Base-by-base conservation (phyloP, 2,113 vertebrate genomes). In the Ictalurus furcatus region DNA sequence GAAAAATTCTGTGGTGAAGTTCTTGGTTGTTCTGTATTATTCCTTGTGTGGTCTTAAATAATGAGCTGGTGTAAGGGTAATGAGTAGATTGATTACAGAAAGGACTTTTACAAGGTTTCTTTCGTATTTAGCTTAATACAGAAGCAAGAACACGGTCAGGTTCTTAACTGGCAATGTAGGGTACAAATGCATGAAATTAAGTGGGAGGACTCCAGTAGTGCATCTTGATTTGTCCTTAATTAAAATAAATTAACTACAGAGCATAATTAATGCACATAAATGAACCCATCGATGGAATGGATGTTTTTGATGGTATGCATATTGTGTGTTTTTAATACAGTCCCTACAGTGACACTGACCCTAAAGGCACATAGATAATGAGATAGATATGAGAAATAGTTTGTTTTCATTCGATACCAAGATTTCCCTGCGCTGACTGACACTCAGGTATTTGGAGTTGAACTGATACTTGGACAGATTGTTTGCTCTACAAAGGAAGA, bases 391-490 rank as follows among this genome's bases (percentile, higher is more conserved):
- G 89, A 71, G 59, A 85, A 81, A 80, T 61, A 23, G 61, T 58
- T 85, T 48, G 37, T 81, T 85, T 84, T 67, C 71, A 87, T 85
- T 61, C n/a, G 73, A 85, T 85, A 89, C 14, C 83, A 44, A 89
- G 83, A 79, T 89, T 85, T 44, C n/a, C 82, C 71, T 44, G 59
- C 61, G 13, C 83, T 69, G 37, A 67, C 59, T 81, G 88, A 78
- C 88, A 89, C 44, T 88, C 67, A 34, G 89, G 76, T 71, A 85
- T 63, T 79, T 79, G 63, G 37, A 87, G 34, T 56, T 67, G 73
- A 85, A 89, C 63, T 89, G 88, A 89, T 89, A 89, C 88, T 79
- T 79, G 56, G 73, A 79, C 5, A 14, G 88, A 79, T 85, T 88
- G 69, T 84, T 83, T 88, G 56, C 69, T 63, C 54, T 61, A 85